Percentiles rank a stretch among this genome's conserved stretches.
phyloP scores from a whole-genome alignment of 2,797 vertebrate species.

The Antennarius maculatus region DNA sequence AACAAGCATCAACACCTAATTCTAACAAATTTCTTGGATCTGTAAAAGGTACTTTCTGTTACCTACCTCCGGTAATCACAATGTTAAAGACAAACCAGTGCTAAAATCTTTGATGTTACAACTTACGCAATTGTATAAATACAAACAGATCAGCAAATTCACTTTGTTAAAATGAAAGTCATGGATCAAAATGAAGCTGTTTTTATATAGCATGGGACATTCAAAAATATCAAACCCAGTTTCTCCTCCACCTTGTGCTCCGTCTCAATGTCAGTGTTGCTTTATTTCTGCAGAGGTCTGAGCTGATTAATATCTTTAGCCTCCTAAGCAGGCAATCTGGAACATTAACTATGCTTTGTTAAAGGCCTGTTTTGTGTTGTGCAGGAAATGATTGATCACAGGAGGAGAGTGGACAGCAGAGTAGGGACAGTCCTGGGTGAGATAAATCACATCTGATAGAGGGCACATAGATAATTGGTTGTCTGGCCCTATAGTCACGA shows the following conservation, averaged over 20 bases:
- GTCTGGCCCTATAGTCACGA: constrained; percentile 78
- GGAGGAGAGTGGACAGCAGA: constrained; percentile 73
- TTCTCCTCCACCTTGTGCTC: constrained; percentile 42
- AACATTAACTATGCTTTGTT: constrained; percentile 74
- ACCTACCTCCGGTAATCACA: neutral
- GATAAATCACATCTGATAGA: constrained; percentile 87
- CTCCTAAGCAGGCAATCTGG: constrained; percentile 58
- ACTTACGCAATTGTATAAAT: neutral
- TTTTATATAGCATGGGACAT: constrained; percentile 20
- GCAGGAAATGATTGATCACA: constrained; percentile 81
- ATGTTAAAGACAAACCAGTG: neutral
- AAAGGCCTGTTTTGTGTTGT: constrained; percentile 74
- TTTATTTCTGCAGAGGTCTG: constrained; percentile 48
- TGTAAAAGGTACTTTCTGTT: neutral
- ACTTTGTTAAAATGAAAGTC: constrained; percentile 28
- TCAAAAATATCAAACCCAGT: constrained; percentile 22
- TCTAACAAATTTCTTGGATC: neutral
- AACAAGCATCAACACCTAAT: neutral
- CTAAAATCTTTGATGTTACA: neutral
- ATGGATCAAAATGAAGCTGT: constrained; percentile 6
- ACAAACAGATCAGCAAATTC: constrained; percentile 5
- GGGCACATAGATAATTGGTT: constrained; percentile 86
- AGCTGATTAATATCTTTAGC: constrained; percentile 66
- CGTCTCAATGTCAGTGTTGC: constrained; percentile 56
- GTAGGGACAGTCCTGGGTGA: constrained; percentile 78